A percentile compares a stretch with the other conserved stretches of the same genome.
Conservation (phyloP, 2,888 invertebrate genomes). For the Bugulina stolonifera region DNA sequence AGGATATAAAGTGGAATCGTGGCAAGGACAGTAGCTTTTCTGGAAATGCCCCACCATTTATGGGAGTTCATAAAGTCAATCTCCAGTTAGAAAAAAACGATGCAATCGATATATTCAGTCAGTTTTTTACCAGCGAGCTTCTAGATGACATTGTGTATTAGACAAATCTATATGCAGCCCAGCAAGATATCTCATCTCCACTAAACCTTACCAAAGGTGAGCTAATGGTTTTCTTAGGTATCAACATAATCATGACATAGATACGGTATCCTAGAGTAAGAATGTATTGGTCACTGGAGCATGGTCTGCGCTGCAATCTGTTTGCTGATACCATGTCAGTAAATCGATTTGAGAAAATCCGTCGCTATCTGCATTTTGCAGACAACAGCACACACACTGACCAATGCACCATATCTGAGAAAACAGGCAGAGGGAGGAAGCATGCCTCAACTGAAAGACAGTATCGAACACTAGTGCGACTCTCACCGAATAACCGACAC, state of each 20-base stretch:
- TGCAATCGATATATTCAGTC: background rate
- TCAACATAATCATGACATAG: background rate
- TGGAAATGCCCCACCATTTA: background rate
- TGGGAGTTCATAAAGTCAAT: too few species aligned
- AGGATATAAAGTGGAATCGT: too few species aligned
- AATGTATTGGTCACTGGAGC: background rate
- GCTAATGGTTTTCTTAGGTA: background rate
- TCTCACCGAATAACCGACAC: too few species aligned
- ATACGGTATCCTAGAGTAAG: background rate
- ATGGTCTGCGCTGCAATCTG: background rate
- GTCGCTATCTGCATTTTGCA: background rate
- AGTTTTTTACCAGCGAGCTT: background rate
- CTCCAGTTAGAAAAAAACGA: background rate
- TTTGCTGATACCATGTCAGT: background rate
- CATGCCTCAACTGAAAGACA: too few species aligned
- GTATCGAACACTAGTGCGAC: too few species aligned
- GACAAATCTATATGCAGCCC: background rate
- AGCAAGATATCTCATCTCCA: background rate
- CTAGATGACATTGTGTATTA: background rate
- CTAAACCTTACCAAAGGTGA: background rate
- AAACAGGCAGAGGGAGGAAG: too few species aligned
- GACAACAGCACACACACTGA: background rate
- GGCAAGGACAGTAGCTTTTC: background rate
- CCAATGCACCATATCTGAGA: too few species aligned
- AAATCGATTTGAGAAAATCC: background rate